Conservation (phyloP, 2,888 invertebrate genomes). For the Dolomedes plantarius region DNA sequence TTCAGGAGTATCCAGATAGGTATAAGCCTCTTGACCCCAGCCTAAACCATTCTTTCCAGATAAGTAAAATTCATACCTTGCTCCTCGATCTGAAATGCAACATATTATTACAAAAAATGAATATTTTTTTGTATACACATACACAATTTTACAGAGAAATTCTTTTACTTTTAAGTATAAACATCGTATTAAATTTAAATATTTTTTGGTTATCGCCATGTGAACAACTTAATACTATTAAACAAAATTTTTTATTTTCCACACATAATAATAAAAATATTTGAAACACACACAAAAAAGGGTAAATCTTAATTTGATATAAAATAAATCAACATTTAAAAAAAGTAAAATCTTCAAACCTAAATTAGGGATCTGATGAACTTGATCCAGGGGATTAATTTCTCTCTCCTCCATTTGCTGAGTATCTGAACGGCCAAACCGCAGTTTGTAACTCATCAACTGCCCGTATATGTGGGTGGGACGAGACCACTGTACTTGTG, state of each 20-base stretch:
- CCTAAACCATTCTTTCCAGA: constrained; percentile 96
- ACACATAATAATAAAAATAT: too few relatives aligned
- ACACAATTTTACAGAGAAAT: too few relatives aligned
- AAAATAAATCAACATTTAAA: too few relatives aligned
- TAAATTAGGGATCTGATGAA: constrained; percentile 71
- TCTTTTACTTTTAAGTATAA: too few relatives aligned
- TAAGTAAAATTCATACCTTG: constrained; percentile 96
- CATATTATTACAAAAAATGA: neutral
- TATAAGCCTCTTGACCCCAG: constrained; percentile 94
- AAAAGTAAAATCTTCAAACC: constrained; percentile 19
- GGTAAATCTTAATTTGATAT: too few relatives aligned
- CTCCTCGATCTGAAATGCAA: constrained; percentile 84
- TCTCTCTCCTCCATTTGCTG: constrained; percentile 72
- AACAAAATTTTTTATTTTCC: too few relatives aligned
- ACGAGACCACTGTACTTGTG: constrained; percentile 94
- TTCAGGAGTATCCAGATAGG: constrained; percentile 94
- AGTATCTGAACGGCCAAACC: constrained; percentile 84
- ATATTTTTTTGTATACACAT: neutral
- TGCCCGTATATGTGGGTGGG: constrained; percentile 93
- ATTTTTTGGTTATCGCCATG: too few relatives aligned
- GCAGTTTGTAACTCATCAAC: constrained; percentile 88
- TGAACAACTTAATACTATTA: too few relatives aligned
- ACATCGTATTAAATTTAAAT: too few relatives aligned
- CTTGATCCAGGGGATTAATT: constrained; percentile 71
- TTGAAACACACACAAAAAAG: too few relatives aligned